Evolutionary conservation across 2,888 invertebrate species (phyloP).

Genomic region (Harmothoe impar): DNA sequence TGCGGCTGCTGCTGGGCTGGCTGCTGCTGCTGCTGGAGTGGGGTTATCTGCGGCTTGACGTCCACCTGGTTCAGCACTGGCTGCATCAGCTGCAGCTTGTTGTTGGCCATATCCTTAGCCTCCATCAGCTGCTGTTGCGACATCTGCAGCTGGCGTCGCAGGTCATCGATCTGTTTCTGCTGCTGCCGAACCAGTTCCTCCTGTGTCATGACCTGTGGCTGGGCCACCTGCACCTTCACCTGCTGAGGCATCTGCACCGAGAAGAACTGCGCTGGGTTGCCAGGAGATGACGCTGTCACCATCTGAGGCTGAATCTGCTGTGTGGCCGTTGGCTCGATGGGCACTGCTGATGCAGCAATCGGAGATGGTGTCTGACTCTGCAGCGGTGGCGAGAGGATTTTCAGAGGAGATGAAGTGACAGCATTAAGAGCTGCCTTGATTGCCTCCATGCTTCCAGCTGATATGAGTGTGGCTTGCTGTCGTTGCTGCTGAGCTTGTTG

Average conservation of each 20-base stretch:
- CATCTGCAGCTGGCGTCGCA: constrained; percentile 83
- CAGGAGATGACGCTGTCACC: constrained; percentile 58
- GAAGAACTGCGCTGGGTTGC: constrained; percentile 56
- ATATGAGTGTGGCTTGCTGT: constrained; percentile 60
- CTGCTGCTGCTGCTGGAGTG: constrained; percentile 58
- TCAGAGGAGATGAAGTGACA: neutral
- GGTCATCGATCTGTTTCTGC: constrained; percentile 92
- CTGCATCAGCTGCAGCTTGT: constrained; percentile 31
- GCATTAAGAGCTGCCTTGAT: constrained; percentile 6
- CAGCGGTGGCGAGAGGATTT: constrained; percentile 48
- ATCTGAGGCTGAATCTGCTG: constrained; percentile 63
- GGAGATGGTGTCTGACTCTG: constrained; percentile 60
- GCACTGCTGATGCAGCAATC: neutral
- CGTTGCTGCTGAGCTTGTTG: constrained; percentile 80
- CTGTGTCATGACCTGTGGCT: constrained; percentile 62
- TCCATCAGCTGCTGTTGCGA: constrained; percentile 65
- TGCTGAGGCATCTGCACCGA: constrained; percentile 58
- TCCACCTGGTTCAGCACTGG: neutral
- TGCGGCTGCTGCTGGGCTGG: constrained; percentile 71
- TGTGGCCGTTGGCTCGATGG: constrained; percentile 47
- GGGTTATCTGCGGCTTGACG: constrained; percentile 53
- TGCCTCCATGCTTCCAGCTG: constrained; percentile 26
- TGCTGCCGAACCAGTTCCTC: constrained; percentile 86
- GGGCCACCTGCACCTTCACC: constrained; percentile 52
- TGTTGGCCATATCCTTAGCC: constrained; percentile 57